A percentile compares a stretch with the other conserved stretches of the same genome.
phyloP scores from a whole-genome alignment of 2,797 vertebrate species.

The Molossus alvarezi region DNA sequence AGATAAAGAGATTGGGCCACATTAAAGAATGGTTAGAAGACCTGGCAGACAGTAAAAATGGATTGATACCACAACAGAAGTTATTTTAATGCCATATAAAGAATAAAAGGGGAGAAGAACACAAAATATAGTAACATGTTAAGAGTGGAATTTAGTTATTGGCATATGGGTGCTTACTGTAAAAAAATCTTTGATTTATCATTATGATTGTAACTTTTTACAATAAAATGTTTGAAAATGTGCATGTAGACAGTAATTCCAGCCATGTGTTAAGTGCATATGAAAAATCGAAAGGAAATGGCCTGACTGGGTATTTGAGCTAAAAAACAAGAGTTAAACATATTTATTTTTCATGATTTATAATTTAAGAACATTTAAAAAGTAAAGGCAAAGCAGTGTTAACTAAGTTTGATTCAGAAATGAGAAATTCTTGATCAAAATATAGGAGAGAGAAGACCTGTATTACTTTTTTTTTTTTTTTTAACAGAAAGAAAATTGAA shows the following conservation, averaged over 20 bases:
- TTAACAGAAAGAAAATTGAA: not conserved
- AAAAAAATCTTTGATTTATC: conserved; percentile 25
- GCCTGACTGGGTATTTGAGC: not conserved
- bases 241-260: not conserved
- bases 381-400: conserved; percentile 6
- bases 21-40: not conserved
- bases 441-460: not conserved
- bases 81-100: not conserved
- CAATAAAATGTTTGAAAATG: conserved; percentile 24
- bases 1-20: not conserved
- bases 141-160: not conserved
- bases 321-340: not conserved
- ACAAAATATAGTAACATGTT: not conserved
- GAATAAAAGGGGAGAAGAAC: not conserved
- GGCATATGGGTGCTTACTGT: not conserved
- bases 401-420: not conserved
- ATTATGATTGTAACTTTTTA: not conserved
- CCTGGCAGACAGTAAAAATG: not conserved
- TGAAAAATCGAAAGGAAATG: not conserved
- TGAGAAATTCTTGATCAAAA: not conserved
- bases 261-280: not conserved
- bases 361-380: not conserved
- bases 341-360: conserved; percentile 35
- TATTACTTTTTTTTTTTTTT: not conserved
- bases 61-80: not conserved